phyloP scores from a whole-genome alignment of 92 coral and sea anemone genomes.

The Phenganax subtilis region DNA sequence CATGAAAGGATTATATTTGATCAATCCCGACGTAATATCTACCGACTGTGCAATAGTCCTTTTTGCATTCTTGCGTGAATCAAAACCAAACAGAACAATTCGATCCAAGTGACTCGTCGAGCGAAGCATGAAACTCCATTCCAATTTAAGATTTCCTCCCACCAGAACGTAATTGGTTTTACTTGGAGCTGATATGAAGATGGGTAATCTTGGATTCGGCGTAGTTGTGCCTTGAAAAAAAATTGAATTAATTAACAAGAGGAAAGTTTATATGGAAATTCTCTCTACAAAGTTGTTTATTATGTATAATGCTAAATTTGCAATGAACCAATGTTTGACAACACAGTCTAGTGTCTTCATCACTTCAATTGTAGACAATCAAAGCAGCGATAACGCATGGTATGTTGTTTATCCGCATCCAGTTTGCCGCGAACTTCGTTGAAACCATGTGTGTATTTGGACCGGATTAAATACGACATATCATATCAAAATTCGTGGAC shows the following conservation, averaged over 20 bases:
- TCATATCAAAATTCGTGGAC: too few species aligned
- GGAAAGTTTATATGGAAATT: too few species aligned
- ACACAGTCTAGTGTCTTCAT: too few species aligned
- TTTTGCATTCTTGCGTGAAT: slow-evolving; percentile 1
- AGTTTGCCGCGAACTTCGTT: too few species aligned
- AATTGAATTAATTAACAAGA: neutral
- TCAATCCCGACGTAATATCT: neutral
- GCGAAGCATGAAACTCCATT: slow-evolving; percentile 27
- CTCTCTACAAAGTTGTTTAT: too few species aligned
- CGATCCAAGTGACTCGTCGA: slow-evolving; percentile 5
- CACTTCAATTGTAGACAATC: too few species aligned
- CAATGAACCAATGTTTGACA: too few species aligned
- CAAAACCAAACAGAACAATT: slow-evolving; percentile 7
- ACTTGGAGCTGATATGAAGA: slow-evolving; percentile 7
- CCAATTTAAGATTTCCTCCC: slow-evolving; percentile 21
- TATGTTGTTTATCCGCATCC: too few species aligned
- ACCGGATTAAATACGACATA: too few species aligned
- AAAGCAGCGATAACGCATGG: too few species aligned
- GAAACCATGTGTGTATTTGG: too few species aligned
- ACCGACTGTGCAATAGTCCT: slow-evolving; percentile 2
- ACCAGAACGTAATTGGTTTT: slow-evolving; percentile 11
- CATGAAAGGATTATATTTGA: slow-evolving; percentile 1
- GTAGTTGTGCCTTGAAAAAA: slow-evolving; percentile 4
- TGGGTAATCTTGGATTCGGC: neutral
- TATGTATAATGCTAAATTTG: too few species aligned